Percentiles rank a stretch among this genome's conserved stretches.
These are phyloP conservation scores for Eulemur rufifrons DNA, from an alignment of 2,113 vertebrate genomes.

Conservation along the genomic window DNA sequence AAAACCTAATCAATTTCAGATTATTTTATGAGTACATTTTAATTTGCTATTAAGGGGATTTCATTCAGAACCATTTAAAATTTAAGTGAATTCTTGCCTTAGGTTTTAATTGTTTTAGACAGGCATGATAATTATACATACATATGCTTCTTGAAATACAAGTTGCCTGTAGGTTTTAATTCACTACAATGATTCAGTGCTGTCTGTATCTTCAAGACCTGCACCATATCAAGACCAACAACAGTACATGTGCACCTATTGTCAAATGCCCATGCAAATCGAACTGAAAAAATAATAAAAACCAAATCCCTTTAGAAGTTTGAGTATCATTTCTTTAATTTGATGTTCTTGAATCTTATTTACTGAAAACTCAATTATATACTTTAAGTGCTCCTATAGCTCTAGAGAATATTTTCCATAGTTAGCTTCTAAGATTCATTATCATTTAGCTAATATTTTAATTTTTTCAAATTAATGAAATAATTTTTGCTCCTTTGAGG, in stretches of 20 bases:
- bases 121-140: not conserved
- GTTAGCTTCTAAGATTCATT: not conserved
- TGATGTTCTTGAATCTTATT: constrained; percentile 50
- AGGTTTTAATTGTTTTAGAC: not conserved
- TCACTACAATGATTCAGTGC: not conserved
- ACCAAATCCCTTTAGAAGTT: not conserved
- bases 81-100: not conserved
- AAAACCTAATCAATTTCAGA: not conserved
- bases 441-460: not conserved
- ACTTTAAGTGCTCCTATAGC: not conserved
- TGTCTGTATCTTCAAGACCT: not conserved
- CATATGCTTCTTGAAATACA: not conserved
- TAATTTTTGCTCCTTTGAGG: not conserved
- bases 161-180: not conserved
- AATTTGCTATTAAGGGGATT: not conserved
- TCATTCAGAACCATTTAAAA: not conserved
- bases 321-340: not conserved
- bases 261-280: not conserved
- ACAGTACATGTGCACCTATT: not conserved
- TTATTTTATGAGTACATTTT: not conserved
- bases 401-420: not conserved
- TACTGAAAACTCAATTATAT: not conserved
- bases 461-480: not conserved
- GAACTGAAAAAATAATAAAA: not conserved
- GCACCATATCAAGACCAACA: not conserved